A percentile compares a stretch with the other conserved stretches of the same genome.
These are phyloP conservation scores for Phrynosoma blainvillii DNA, from an alignment of 2,113 vertebrate genomes.

Conservation along the genomic window DNA sequence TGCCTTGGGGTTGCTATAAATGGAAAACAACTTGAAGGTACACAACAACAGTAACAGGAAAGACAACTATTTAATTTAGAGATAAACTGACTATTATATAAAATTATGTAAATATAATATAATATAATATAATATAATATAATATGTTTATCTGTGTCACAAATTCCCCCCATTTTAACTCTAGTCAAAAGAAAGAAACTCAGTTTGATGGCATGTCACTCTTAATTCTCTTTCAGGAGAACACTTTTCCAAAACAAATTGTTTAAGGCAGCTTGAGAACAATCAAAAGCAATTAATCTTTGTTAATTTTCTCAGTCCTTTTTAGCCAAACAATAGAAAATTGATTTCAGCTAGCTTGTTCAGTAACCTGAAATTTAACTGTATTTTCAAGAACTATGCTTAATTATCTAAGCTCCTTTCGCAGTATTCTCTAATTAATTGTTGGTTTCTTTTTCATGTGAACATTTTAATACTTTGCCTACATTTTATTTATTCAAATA, in stretches of 20 bases:
- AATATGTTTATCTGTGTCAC: neutral
- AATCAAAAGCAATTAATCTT: slow-evolving; percentile 5
- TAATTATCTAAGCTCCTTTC: neutral
- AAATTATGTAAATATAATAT: no score
- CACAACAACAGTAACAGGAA: no score
- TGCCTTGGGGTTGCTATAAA: no score
- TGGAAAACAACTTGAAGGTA: no score
- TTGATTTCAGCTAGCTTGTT: neutral
- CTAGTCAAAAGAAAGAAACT: neutral
- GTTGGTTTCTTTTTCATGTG: neutral
- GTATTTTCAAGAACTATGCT: slow-evolving; percentile 8
- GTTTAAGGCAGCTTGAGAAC: neutral
- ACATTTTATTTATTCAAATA: neutral
- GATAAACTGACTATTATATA: no score
- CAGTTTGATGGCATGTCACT: neutral
- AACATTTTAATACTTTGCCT: slow-evolving; percentile 1
- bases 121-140: neutral
- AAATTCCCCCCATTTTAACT: neutral
- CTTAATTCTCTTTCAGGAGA: neutral
- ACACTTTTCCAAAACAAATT: neutral
- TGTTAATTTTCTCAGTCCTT: slow-evolving; percentile 1
- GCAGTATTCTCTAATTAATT: neutral
- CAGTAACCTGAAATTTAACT: neutral
- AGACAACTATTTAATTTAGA: no score
- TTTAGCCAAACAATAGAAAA: neutral